Evolutionary conservation across 2,797 vertebrate species (phyloP).

Genomic region (Sebastes trivittatus): DNA sequence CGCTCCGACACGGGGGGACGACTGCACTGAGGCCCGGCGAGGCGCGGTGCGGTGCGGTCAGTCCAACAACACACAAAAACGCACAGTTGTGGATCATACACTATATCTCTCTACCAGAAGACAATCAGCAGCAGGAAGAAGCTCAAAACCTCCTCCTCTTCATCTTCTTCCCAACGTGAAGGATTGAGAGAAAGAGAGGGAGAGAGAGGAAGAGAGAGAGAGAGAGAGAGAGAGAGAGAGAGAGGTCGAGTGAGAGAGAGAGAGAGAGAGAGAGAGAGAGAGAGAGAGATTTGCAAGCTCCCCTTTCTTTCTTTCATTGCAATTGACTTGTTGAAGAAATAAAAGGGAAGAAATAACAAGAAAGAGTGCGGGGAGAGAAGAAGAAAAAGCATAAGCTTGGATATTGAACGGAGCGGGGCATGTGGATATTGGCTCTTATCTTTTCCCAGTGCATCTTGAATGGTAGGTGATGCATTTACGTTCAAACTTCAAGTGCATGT

Average conservation of each 20-base stretch:
- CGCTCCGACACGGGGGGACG: conserved; percentile 77
- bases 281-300: conserved; percentile 65
- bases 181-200: conserved; percentile 61
- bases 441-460: conserved; percentile 98
- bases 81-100: conserved; percentile 73
- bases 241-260: conserved; percentile 37
- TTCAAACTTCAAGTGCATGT: conserved; percentile 57
- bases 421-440: conserved; percentile 98
- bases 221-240: conserved; percentile 14
- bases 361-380: conserved; percentile 77
- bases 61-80: conserved; percentile 67
- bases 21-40: conserved; percentile 78
- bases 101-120: conserved; percentile 69
- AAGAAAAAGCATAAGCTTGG: conserved; percentile 86
- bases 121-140: conserved; percentile 79
- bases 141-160: conserved; percentile 77
- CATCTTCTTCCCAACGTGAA: conserved; percentile 75
- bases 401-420: conserved; percentile 94
- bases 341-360: conserved; percentile 72
- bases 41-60: conserved; percentile 71
- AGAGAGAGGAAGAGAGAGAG: conserved; percentile 22
- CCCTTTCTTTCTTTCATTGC: conserved; percentile 72
- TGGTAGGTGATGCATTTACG: conserved; percentile 86
- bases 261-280: conserved; percentile 40
- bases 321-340: conserved; percentile 81